Conservation (phyloP, 2,888 invertebrate genomes). For the Trisateles emortualis region DNA sequence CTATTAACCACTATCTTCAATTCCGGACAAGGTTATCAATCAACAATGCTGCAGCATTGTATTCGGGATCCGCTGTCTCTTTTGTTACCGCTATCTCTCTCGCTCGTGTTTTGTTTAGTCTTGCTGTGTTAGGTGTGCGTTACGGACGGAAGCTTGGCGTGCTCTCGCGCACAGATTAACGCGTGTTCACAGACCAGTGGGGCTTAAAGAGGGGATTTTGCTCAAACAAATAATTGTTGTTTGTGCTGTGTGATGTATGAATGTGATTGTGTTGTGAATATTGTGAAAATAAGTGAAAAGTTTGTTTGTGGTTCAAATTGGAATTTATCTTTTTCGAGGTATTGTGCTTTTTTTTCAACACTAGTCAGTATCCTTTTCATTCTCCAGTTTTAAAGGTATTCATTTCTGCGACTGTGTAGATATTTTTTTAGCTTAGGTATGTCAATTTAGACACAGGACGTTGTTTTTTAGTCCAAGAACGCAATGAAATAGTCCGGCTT, state of each 20-base stretch:
- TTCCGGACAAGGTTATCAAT: conserved; percentile 12
- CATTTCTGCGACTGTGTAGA: too few species aligned
- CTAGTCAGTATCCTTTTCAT: too few species aligned
- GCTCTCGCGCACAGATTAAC: conserved; percentile 67
- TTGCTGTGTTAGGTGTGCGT: conserved; percentile 53
- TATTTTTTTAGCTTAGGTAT: too few species aligned
- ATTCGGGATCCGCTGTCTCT: conserved; percentile 19
- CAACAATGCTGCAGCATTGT: conserved; percentile 15
- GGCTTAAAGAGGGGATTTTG: conserved; percentile 38
- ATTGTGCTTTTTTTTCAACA: background rate
- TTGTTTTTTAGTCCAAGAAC: too few species aligned
- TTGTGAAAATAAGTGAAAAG: conserved; percentile 13
- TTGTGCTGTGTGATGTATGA: conserved; percentile 32
- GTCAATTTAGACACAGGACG: too few species aligned
- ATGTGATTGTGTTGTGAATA: conserved; percentile 37
- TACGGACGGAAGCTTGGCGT: conserved; percentile 70
- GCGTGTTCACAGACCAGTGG: conserved; percentile 52
- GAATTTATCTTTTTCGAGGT: background rate
- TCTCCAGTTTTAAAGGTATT: too few species aligned
- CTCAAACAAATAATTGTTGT: conserved; percentile 32
- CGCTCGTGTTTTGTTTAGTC: conserved; percentile 51
- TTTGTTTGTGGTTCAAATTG: background rate
- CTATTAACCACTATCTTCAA: conserved; percentile 5
- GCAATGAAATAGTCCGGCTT: too few species aligned
- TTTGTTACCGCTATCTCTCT: conserved; percentile 42